Percentiles rank a stretch among this genome's conserved stretches.
phyloP scores from a whole-genome alignment of 2,888 invertebrate species.

The Spicauda simplicius region DNA sequence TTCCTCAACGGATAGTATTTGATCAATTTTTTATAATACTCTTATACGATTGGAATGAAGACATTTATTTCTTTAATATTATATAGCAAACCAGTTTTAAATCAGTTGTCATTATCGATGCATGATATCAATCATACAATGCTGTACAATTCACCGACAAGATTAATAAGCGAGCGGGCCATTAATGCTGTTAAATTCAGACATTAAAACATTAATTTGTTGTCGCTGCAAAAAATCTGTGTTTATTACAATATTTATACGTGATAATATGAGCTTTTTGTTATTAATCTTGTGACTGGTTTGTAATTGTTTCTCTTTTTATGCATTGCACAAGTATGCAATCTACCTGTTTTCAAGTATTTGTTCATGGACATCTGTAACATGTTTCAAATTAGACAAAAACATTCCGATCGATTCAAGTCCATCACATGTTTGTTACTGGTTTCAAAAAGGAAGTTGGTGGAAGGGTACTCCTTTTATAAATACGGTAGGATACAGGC shows the following conservation, averaged over 20 bases:
- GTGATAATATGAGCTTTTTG: no score
- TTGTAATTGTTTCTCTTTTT: no score
- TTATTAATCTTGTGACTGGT: no score
- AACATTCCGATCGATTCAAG: no score
- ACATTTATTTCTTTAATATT: slow-evolving; percentile 35
- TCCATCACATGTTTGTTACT: no score
- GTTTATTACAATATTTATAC: slow-evolving; percentile 11
- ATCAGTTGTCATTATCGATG: slow-evolving; percentile 39
- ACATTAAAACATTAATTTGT: slow-evolving; percentile 38
- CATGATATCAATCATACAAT: slow-evolving; percentile 41
- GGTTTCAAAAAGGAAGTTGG: no score
- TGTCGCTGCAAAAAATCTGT: slow-evolving; percentile 17
- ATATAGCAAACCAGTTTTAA: slow-evolving; percentile 35
- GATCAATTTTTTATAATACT: not conserved
- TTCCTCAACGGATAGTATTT: not conserved
- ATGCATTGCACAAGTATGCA: no score
- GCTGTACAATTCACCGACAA: slow-evolving; percentile 13
- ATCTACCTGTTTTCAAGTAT: no score
- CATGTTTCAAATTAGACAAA: no score
- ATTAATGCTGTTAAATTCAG: slow-evolving; percentile 42
- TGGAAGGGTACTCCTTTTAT: no score
- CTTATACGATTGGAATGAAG: slow-evolving; percentile 27
- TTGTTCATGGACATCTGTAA: no score
- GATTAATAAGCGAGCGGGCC: slow-evolving; percentile 18
- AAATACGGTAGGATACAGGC: no score